A percentile compares a stretch with the other conserved stretches of the same genome.
These are phyloP conservation scores for Triplophysa rosa DNA, from an alignment of 2,113 vertebrate species.

Conservation along the genomic window DNA sequence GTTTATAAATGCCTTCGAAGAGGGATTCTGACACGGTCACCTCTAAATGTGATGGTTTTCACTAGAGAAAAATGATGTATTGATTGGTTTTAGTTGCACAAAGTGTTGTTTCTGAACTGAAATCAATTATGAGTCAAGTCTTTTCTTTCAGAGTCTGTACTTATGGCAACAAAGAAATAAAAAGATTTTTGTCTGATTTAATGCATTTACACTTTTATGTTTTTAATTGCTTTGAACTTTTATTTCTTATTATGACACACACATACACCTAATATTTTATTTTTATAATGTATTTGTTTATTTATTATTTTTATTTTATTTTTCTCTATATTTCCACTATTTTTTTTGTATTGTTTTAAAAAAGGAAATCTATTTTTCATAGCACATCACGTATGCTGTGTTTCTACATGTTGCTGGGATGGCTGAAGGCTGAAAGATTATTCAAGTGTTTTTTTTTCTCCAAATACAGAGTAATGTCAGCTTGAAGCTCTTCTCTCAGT, in stretches of 20 bases:
- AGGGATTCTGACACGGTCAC: too few relatives aligned
- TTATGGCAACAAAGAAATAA: too few relatives aligned
- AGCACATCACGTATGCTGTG: not conserved
- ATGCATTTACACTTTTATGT: not conserved
- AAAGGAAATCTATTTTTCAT: not conserved
- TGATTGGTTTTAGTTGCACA: too few relatives aligned
- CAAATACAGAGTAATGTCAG: not conserved
- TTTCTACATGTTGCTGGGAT: not conserved
- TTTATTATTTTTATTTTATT: too few relatives aligned
- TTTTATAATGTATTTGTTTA: too few relatives aligned
- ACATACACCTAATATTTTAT: too few relatives aligned
- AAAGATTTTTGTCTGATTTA: not conserved
- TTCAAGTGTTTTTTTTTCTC: not conserved
- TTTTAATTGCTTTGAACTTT: not conserved
- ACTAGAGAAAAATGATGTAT: too few relatives aligned
- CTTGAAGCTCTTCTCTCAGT: constrained; percentile 8
- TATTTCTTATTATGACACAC: not conserved
- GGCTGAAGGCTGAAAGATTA: constrained; percentile 22
- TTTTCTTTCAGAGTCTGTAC: too few relatives aligned
- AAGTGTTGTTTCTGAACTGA: too few relatives aligned
- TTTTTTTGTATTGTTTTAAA: not conserved
- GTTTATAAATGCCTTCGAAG: too few relatives aligned
- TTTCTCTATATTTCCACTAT: constrained; percentile 7
- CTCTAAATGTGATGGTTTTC: too few relatives aligned
- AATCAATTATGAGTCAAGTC: too few relatives aligned